These are phyloP conservation scores for Sorex fumeus DNA, from an alignment of 2,113 vertebrate species.

Conservation along the genomic window DNA sequence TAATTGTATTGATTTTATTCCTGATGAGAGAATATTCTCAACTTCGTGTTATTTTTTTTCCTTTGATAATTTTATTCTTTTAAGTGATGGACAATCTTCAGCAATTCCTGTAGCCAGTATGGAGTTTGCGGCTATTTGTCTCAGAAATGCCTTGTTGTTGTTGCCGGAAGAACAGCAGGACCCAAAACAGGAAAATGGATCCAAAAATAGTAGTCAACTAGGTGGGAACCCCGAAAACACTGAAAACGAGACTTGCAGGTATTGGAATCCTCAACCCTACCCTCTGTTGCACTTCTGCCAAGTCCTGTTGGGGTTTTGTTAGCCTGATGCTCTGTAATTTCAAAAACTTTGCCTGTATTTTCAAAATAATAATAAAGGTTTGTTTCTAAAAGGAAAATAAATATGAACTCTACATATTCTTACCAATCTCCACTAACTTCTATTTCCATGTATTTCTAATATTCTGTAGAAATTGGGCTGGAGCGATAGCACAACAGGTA, in stretches of 20 bases:
- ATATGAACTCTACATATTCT: too few relatives aligned
- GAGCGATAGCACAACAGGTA: too few relatives aligned
- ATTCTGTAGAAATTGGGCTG: too few relatives aligned
- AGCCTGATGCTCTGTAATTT: neutral
- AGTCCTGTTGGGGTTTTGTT: neutral
- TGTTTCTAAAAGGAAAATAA: too few relatives aligned
- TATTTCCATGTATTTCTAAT: too few relatives aligned
- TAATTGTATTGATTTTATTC: neutral
- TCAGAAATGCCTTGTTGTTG: conserved; percentile 96
- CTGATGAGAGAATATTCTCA: neutral
- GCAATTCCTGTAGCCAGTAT: conserved; percentile 99
- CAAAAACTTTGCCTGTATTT: neutral
- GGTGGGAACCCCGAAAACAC: conserved; percentile 93
- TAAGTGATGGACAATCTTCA: conserved; percentile 97
- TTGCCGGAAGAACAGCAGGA: conserved; percentile 95
- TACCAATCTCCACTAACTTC: too few relatives aligned
- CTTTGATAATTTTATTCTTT: conserved; percentile 71
- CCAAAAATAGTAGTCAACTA: conserved; percentile 93
- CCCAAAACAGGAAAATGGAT: conserved; percentile 93
- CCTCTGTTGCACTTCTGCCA: neutral
- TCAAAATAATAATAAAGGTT: too few relatives aligned
- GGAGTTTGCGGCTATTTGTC: conserved; percentile 99
- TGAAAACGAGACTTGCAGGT: conserved; percentile 98
- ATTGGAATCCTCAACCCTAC: neutral
- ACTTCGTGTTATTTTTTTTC: neutral